Percentiles rank a stretch among this genome's conserved stretches.
Evolutionary conservation across 2,888 invertebrate species (phyloP).

Genomic region (Trissolcus japonicus): DNA sequence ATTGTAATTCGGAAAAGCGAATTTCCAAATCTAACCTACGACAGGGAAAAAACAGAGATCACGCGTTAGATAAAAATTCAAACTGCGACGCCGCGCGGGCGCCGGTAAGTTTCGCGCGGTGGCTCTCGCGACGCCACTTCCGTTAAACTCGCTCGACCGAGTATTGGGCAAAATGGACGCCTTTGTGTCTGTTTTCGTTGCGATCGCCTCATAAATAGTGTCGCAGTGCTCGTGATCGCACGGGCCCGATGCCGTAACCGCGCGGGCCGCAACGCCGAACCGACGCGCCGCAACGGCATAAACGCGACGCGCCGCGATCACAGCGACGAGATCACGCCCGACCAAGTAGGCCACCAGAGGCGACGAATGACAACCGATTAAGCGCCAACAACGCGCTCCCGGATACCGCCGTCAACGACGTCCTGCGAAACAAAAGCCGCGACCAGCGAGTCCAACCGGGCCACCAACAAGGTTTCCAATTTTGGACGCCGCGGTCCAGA

Average conservation of each 20-base stretch:
- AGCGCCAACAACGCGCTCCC: slow-evolving; percentile 12
- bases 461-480: not conserved
- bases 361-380: slow-evolving; percentile 74
- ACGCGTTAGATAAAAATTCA: not conserved
- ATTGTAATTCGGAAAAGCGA: no score
- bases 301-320: slow-evolving; percentile 52
- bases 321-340: slow-evolving; percentile 64
- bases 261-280: slow-evolving; percentile 46
- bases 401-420: not conserved
- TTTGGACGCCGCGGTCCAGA: slow-evolving; percentile 1
- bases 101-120: slow-evolving; percentile 61
- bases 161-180: slow-evolving; percentile 76
- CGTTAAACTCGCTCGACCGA: slow-evolving; percentile 72
- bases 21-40: no score
- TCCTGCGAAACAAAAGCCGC: not conserved
- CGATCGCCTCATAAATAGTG: slow-evolving; percentile 74
- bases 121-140: slow-evolving; percentile 74
- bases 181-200: slow-evolving; percentile 76
- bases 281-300: slow-evolving; percentile 62
- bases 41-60: no score
- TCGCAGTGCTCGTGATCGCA: slow-evolving; percentile 60
- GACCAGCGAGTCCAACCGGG: not conserved
- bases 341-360: slow-evolving; percentile 73
- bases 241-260: slow-evolving; percentile 64
- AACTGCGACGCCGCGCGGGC: slow-evolving; percentile 15